These are phyloP conservation scores for Fregetta grallaria DNA, from an alignment of 2,113 vertebrate genomes.

Conservation along the genomic window DNA sequence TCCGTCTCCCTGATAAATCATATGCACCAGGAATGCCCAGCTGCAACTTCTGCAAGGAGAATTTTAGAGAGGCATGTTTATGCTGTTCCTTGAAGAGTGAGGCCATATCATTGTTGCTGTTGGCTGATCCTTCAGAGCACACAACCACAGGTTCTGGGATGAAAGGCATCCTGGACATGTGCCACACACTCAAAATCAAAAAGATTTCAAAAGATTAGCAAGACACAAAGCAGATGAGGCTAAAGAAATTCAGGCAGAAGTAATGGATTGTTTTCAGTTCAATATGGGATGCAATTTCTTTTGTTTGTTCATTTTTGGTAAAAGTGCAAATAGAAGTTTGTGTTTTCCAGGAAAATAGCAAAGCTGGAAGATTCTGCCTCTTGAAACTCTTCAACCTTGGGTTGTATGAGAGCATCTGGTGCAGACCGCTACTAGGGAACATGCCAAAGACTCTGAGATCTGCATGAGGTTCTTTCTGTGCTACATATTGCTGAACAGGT, in stretches of 20 bases:
- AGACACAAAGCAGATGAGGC: not conserved
- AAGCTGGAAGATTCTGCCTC: not conserved
- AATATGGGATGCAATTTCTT: not conserved
- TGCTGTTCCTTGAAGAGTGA: not conserved
- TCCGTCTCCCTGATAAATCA: not conserved
- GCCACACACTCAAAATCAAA: not conserved
- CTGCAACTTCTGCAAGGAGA: not conserved
- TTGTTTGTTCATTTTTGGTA: not conserved
- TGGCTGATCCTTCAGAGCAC: not conserved
- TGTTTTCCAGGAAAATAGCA: not conserved
- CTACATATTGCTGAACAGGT: not conserved
- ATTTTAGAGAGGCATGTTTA: not conserved
- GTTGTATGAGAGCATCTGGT: not conserved
- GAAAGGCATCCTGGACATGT: not conserved
- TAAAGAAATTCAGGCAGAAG: not conserved
- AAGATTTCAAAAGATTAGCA: not conserved
- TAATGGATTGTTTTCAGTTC: not conserved
- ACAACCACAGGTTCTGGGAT: not conserved
- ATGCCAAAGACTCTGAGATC: not conserved
- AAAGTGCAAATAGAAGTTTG: not conserved
- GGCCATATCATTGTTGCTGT: not conserved
- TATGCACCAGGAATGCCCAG: not conserved
- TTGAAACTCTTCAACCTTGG: not conserved
- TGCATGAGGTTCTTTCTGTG: not conserved
- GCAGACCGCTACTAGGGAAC: not conserved